Conservation (phyloP, 1,140 invertebrate species). For the Pollicipes pollicipes region DNA sequence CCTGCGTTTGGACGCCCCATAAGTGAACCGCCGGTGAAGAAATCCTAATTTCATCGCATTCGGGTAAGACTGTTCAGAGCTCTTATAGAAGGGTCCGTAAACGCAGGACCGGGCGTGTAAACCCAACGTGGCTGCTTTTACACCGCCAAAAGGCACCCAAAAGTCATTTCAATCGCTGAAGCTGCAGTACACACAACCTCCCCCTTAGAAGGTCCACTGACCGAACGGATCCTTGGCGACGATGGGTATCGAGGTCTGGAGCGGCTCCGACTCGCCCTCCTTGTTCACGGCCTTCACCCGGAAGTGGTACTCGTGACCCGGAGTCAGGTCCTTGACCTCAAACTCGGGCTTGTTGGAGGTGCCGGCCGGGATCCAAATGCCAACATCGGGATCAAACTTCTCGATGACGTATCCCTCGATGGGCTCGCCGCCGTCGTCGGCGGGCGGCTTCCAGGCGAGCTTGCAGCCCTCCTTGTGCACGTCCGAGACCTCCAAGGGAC, state of each 20-base stretch:
- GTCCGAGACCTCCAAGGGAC: constrained; percentile 82
- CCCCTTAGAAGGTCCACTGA: too few species aligned
- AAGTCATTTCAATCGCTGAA: too few species aligned
- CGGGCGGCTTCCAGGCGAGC: constrained; percentile 92
- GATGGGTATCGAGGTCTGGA: constrained; percentile 77
- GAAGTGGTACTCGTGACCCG: constrained; percentile 95
- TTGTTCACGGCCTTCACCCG: constrained; percentile 92
- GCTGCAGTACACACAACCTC: too few species aligned
- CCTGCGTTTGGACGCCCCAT: too few species aligned
- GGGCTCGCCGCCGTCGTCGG: constrained; percentile 91
- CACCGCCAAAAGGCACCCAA: too few species aligned
- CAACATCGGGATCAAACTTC: constrained; percentile 81
- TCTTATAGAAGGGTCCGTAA: too few species aligned
- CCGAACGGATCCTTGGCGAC: constrained; percentile 94
- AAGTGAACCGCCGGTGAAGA: too few species aligned
- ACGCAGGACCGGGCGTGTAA: too few species aligned
- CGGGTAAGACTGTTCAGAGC: too few species aligned
- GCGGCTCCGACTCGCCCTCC: constrained; percentile 90
- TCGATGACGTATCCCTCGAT: constrained; percentile 89
- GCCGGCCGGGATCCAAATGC: constrained; percentile 73
- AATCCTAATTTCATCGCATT: too few species aligned
- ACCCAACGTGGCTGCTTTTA: too few species aligned
- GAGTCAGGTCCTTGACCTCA: constrained; percentile 67
- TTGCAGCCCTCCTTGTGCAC: constrained; percentile 87
- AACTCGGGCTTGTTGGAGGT: constrained; percentile 62